Conservation (phyloP, 37 sponge, comb jelly and placozoan genomes). For the Cladorhizidae sp. region DNA sequence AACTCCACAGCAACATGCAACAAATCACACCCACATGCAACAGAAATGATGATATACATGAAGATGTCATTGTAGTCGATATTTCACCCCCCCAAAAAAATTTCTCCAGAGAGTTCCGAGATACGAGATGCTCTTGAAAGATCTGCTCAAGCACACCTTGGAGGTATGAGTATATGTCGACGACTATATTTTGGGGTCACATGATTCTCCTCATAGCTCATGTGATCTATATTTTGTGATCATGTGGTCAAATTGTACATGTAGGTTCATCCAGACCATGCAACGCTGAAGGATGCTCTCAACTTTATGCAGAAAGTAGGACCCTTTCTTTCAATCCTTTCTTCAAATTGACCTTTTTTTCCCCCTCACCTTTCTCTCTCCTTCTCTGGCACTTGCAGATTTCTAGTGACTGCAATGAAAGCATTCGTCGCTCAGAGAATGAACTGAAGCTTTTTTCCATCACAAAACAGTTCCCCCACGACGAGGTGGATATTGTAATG, state of each 20-base stretch:
- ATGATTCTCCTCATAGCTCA: neutral
- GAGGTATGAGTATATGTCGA: constrained; percentile 40
- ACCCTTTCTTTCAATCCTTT: no score
- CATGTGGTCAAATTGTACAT: neutral
- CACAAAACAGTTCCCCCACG: constrained; percentile 69
- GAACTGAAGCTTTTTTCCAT: constrained; percentile 73
- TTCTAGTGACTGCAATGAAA: constrained; percentile 75
- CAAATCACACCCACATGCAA: neutral
- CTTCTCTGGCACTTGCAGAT: constrained; percentile 33
- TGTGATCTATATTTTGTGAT: neutral
- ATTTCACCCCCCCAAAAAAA: no score
- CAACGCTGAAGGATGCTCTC: constrained; percentile 57
- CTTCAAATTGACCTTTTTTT: neutral
- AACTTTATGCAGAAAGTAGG: constrained; percentile 71
- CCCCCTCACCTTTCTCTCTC: neutral
- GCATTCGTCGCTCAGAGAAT: constrained; percentile 64
- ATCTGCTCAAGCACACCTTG: constrained; percentile 69
- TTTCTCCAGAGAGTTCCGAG: constrained; percentile 69
- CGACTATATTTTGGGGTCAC: neutral
- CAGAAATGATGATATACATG: no score
- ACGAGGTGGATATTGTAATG: constrained; percentile 54
- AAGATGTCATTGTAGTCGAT: no score
- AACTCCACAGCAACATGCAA: neutral
- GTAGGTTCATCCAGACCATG: constrained; percentile 67
- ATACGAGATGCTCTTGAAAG: constrained; percentile 78